phyloP scores from a whole-genome alignment of 2,888 invertebrate genomes.

The Brachypterus glaber region DNA sequence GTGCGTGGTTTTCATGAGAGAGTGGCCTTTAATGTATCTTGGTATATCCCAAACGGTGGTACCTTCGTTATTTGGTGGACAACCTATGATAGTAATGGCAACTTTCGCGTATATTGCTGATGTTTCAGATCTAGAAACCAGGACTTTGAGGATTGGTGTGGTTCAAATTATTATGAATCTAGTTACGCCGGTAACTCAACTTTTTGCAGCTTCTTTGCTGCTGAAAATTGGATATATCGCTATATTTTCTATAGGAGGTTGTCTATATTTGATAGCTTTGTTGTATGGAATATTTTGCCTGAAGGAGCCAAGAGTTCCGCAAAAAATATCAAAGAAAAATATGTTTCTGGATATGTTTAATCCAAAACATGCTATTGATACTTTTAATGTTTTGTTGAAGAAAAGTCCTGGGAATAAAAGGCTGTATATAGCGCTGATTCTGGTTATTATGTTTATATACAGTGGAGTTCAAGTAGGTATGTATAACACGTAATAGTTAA shows the following conservation, averaged over 20 bases:
- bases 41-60: slow-evolving; percentile 48
- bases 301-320: slow-evolving; percentile 29
- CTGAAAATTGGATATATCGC: slow-evolving; percentile 31
- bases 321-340: slow-evolving; percentile 16
- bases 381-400: slow-evolving; percentile 31
- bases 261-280: slow-evolving; percentile 29
- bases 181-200: slow-evolving; percentile 28
- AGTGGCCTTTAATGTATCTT: slow-evolving; percentile 45
- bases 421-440: slow-evolving; percentile 25
- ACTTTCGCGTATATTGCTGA: slow-evolving; percentile 38
- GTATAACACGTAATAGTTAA: no score
- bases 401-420: slow-evolving; percentile 29
- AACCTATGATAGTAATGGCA: slow-evolving; percentile 40
- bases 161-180: slow-evolving; percentile 38
- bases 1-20: slow-evolving; percentile 46
- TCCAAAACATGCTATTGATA: slow-evolving; percentile 32
- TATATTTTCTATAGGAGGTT: slow-evolving; percentile 28
- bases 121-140: slow-evolving; percentile 45
- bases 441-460: slow-evolving; percentile 29
- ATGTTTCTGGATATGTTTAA: slow-evolving; percentile 34
- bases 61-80: slow-evolving; percentile 50
- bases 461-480: slow-evolving; percentile 26
- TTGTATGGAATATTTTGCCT: slow-evolving; percentile 33
- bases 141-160: slow-evolving; percentile 54
- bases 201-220: slow-evolving; percentile 33